Percentiles rank a stretch among this genome's conserved stretches.
Conservation (phyloP, 2,797 vertebrate genomes). For the Lithobates sylvaticus region DNA sequence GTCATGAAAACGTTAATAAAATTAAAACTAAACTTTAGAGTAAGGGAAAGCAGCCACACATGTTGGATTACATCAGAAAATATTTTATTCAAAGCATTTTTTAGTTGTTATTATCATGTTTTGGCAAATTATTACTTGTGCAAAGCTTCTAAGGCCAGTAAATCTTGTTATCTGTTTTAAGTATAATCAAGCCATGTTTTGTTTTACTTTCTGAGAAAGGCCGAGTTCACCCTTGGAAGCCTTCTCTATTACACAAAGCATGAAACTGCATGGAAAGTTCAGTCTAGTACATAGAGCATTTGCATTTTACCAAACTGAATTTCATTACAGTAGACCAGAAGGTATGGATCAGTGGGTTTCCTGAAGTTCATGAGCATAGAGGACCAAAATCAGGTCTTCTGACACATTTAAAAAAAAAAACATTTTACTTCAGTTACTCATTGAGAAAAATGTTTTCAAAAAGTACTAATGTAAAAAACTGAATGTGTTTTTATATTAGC, state of each 20-base stretch:
- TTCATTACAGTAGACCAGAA: not conserved
- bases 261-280: not conserved
- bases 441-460: too few relatives aligned
- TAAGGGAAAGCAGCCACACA: conserved; percentile 30
- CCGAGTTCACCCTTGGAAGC: conserved; percentile 39
- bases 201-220: conserved; percentile 36
- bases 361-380: too few relatives aligned
- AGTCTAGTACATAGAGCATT: conserved; percentile 2
- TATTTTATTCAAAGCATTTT: conserved; percentile 43
- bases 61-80: conserved; percentile 50
- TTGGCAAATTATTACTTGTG: conserved; percentile 51
- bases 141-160: conserved; percentile 33
- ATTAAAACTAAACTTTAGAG: conserved; percentile 42
- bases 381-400: too few relatives aligned
- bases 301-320: conserved; percentile 8
- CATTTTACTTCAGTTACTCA: too few relatives aligned
- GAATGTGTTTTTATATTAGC: too few relatives aligned
- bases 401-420: too few relatives aligned
- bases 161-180: conserved; percentile 35
- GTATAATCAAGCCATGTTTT: conserved; percentile 38
- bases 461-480: too few relatives aligned
- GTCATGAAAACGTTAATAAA: conserved; percentile 19
- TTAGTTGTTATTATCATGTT: conserved; percentile 49
- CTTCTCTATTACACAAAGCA: conserved; percentile 41
- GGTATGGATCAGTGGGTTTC: not conserved